These are phyloP conservation scores for Ictalurus punctatus DNA, from an alignment of 2,113 vertebrate genomes.

Conservation along the genomic window DNA sequence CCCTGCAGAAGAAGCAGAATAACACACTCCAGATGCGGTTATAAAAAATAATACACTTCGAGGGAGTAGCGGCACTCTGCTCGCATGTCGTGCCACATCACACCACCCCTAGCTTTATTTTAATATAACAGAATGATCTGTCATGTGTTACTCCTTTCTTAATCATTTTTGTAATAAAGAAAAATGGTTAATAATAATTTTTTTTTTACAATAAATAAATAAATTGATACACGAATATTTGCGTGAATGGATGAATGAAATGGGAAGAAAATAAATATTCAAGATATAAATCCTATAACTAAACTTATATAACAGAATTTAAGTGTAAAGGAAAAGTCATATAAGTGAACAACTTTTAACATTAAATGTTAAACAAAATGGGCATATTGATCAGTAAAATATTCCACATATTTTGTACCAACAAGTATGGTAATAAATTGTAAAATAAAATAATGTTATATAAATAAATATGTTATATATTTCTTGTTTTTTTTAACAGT, in stretches of 20 bases:
- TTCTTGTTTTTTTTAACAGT: background rate
- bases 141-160: background rate
- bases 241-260: background rate
- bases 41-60: too few relatives aligned
- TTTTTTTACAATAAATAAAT: background rate
- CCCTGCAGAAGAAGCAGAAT: too few relatives aligned
- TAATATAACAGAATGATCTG: background rate
- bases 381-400: too few relatives aligned
- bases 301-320: background rate
- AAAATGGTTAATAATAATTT: background rate
- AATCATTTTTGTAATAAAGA: background rate
- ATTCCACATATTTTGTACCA: background rate
- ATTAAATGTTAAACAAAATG: background rate
- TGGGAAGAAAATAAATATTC: background rate
- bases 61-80: too few relatives aligned
- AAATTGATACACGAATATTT: background rate
- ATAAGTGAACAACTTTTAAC: background rate
- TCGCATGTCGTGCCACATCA: background rate
- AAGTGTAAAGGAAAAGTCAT: background rate
- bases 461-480: background rate
- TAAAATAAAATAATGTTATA: background rate
- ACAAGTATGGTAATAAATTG: background rate
- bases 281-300: background rate
- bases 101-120: background rate
- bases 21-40: too few relatives aligned